phyloP scores from a whole-genome alignment of 2,888 invertebrate genomes.

The Drosophila macrospina region DNA sequence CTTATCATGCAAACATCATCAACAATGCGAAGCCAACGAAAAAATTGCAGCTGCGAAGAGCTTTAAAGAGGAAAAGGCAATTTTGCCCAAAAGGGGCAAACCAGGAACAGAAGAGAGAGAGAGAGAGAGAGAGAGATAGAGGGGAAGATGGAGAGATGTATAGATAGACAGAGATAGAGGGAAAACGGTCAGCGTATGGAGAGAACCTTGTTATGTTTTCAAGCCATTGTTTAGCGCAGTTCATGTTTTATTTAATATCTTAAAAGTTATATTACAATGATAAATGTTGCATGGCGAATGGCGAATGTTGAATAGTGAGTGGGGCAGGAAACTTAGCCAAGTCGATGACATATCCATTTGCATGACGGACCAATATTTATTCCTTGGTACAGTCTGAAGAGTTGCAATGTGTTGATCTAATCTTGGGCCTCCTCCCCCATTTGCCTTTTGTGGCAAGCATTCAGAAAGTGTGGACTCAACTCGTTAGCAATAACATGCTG shows the following conservation, averaged over 20 bases:
- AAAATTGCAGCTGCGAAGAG: conserved; percentile 48
- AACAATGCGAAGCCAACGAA: conserved; percentile 35
- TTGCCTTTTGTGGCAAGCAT: conserved; percentile 10
- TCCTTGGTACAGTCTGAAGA: conserved; percentile 25
- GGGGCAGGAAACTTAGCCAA: conserved; percentile 9
- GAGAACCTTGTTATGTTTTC: conserved; percentile 25
- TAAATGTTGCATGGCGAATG: conserved; percentile 20
- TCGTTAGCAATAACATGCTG: conserved; percentile 67
- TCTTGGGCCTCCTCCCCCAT: conserved; percentile 8
- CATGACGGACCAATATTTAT: conserved; percentile 31
- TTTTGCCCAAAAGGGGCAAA: conserved; percentile 60
- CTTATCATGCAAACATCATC: conserved; percentile 46
- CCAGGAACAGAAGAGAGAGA: background rate
- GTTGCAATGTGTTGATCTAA: conserved; percentile 33
- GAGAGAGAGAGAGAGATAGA: background rate
- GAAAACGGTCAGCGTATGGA: conserved; percentile 4
- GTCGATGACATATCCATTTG: conserved; percentile 36
- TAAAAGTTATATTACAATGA: conserved; percentile 66
- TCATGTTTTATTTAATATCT: conserved; percentile 73
- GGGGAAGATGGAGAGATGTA: background rate
- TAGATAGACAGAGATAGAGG: background rate
- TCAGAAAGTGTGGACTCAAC: conserved; percentile 42
- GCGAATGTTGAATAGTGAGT: conserved; percentile 3
- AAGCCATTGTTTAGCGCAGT: conserved; percentile 41
- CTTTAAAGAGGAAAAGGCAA: conserved; percentile 67